Evolutionary conservation across 2,113 vertebrate species (phyloP), one percentile per base, ranked within the genome.

Genomic region (Ancistrus triradiatus): DNA sequence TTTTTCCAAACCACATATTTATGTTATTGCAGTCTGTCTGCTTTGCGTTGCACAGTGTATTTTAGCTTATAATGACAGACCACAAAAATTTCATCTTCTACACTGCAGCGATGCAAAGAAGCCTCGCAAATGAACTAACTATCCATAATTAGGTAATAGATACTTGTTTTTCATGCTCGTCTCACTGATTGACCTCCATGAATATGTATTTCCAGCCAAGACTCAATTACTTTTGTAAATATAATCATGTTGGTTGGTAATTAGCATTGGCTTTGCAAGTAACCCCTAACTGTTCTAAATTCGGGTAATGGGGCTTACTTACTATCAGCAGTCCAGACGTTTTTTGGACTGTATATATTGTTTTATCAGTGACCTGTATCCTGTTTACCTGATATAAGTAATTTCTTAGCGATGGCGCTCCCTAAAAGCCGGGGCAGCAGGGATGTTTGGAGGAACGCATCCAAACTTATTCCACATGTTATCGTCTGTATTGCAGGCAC

Each of bases 401-500:
- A 85, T 83, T 78, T 79, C 84, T 83, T 81, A 69, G 75, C 74
- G 76, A 77, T 74, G 79, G 84, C 86, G 81, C 83, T 87, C 85
- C 85, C 85, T 86, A 88, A 88, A 88, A 88, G 87, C 84, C 81
- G 83, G 85, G 85, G 77, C 76, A 70, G 79, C 70, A 76, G 74
- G 68, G 58, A 74, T 74, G 75, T 80, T 78, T 79, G 79, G 74
- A 84, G 80, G 83, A 85, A 84, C 63, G 70, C 83, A 86, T 84
- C 85, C 82, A 90, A 90, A 90, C 85, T 64, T 88, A 85, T 88
- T 87, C 86, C 88, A 89, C 88, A 90, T 89, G 86, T 90, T 86
- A 84, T 83, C 59, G 77, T 77, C 82, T 72, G 78, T 80, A 77
- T 80, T 86, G 77, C 83, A 85, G 82, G 83, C 82, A 77, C 79